A percentile compares a stretch with the other conserved stretches of the same genome.
Conservation (phyloP, 1,140 invertebrate genomes). For the Papilio dardanus region DNA sequence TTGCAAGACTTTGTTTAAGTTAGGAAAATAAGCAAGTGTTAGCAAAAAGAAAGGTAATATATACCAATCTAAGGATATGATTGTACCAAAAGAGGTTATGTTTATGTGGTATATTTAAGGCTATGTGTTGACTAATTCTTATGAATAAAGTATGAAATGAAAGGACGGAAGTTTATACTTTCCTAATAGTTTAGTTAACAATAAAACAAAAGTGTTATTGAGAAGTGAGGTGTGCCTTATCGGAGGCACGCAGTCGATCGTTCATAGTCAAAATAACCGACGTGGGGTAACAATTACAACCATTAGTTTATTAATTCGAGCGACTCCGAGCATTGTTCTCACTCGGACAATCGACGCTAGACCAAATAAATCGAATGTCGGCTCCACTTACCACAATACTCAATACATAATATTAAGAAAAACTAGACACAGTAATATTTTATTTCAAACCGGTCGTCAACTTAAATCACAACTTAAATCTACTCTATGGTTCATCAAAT, state of each 20-base stretch:
- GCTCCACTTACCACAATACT: slow-evolving; percentile 61
- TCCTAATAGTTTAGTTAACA: slow-evolving; percentile 51
- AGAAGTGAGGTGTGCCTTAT: slow-evolving; percentile 65
- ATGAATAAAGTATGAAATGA: background rate
- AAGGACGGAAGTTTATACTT: slow-evolving; percentile 57
- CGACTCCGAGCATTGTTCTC: slow-evolving; percentile 69
- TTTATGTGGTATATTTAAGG: background rate
- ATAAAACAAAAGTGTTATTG: slow-evolving; percentile 66
- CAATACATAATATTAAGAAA: slow-evolving; percentile 46
- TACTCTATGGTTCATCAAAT: slow-evolving; percentile 18
- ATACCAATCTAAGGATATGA: background rate
- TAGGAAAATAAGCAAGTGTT: background rate
- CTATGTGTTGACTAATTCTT: background rate
- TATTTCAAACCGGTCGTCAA: slow-evolving; percentile 54
- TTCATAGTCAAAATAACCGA: slow-evolving; percentile 75
- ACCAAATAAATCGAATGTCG: slow-evolving; percentile 68
- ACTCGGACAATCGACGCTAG: slow-evolving; percentile 73
- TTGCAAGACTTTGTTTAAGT: background rate
- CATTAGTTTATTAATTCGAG: slow-evolving; percentile 78
- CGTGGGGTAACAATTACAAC: slow-evolving; percentile 64
- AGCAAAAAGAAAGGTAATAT: too few species aligned
- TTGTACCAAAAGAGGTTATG: background rate
- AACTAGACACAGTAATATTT: slow-evolving; percentile 58
- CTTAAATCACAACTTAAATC: slow-evolving; percentile 53
- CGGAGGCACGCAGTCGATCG: slow-evolving; percentile 68